Conservation (phyloP, 2,113 vertebrate genomes). For the Emydocephalus ijimae region DNA sequence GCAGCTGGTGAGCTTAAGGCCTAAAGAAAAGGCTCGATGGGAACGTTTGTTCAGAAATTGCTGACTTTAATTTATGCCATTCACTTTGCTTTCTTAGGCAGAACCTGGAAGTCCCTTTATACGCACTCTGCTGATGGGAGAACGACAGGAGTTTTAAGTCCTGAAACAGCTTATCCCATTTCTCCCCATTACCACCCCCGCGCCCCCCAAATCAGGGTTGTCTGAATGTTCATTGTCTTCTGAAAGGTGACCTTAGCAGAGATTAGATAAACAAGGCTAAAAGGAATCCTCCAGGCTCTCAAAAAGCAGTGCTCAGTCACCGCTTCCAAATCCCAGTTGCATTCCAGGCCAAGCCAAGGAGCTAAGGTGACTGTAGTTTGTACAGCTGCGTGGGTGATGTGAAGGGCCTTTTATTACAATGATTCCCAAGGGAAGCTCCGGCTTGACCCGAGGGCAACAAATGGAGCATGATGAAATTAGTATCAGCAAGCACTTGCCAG, state of each 20-base stretch:
- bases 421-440: slow-evolving; percentile 3
- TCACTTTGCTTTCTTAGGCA: background rate
- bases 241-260: slow-evolving; percentile 28
- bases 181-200: too few species aligned
- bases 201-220: background rate
- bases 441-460: slow-evolving; percentile 32
- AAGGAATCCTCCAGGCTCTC: slow-evolving; percentile 24
- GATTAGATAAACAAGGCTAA: slow-evolving; percentile 26
- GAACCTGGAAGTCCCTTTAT: background rate
- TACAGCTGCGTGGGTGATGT: slow-evolving; percentile 18
- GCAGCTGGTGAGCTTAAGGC: background rate
- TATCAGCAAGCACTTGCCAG: slow-evolving; percentile 35
- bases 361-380: slow-evolving; percentile 32
- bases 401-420: slow-evolving; percentile 33
- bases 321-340: slow-evolving; percentile 13
- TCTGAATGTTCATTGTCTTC: background rate
- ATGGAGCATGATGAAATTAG: slow-evolving; percentile 33
- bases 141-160: background rate
- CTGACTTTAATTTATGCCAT: background rate
- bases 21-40: background rate
- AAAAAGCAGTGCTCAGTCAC: slow-evolving; percentile 14
- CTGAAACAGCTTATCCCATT: background rate
- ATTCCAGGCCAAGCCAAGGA: slow-evolving; percentile 1
- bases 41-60: background rate
- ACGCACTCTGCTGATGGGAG: background rate